Conservation (phyloP, 2,113 vertebrate genomes). For the Procavia capensis region DNA sequence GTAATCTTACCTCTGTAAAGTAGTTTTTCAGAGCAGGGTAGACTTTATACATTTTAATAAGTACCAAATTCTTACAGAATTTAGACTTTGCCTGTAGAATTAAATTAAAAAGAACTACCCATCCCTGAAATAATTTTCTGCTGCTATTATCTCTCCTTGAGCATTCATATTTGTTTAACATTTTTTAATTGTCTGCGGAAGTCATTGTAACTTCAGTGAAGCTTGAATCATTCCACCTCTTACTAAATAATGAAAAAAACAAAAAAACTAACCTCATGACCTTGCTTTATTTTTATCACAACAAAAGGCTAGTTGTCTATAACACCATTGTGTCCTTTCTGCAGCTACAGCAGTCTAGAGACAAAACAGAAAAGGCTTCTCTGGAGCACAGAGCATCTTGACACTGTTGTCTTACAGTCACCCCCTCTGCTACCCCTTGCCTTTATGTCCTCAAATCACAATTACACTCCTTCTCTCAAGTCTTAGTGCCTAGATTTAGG, state of each 20-base stretch:
- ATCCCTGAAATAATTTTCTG: slow-evolving; percentile 12
- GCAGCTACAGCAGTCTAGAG: neutral
- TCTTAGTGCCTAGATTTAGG: neutral
- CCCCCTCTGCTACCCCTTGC: neutral
- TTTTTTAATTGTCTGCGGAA: neutral
- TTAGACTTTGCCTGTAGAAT: slow-evolving; percentile 25
- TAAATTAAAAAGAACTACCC: neutral
- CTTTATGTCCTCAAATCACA: slow-evolving; percentile 17
- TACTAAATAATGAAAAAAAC: slow-evolving; percentile 15
- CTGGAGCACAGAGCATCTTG: neutral
- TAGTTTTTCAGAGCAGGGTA: neutral
- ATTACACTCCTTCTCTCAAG: slow-evolving; percentile 9
- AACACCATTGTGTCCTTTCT: neutral
- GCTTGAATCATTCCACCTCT: slow-evolving; percentile 29
- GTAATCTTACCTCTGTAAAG: neutral
- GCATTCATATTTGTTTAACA: neutral
- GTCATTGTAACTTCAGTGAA: neutral
- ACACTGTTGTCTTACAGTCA: neutral
- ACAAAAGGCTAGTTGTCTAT: slow-evolving; percentile 28
- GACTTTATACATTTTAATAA: neutral
- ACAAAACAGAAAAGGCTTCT: neutral
- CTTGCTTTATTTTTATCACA: neutral
- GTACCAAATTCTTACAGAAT: neutral
- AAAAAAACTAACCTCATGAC: neutral
- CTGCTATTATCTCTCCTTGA: slow-evolving; percentile 13